Evolutionary conservation across 2,797 vertebrate genomes (phyloP).

Genomic region (Coranthus polyacanthus): DNA sequence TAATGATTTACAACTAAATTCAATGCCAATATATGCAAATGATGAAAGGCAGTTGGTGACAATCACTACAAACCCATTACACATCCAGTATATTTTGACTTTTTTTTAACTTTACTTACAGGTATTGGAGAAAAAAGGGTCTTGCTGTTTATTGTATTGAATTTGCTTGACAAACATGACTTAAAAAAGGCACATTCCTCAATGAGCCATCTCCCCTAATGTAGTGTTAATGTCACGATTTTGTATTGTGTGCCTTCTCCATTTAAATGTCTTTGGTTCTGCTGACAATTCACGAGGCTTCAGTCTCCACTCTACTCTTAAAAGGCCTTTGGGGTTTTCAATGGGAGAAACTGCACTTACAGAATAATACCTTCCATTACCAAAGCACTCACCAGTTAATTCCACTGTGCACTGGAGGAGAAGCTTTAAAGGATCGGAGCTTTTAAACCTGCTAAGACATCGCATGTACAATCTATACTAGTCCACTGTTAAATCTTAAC

Average conservation of each 20-base stretch:
- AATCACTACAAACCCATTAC: background rate
- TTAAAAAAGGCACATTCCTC: conserved; percentile 38
- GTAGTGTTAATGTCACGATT: conserved; percentile 46
- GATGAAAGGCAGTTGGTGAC: background rate
- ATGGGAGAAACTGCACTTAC: conserved; percentile 75
- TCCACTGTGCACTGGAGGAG: conserved; percentile 43
- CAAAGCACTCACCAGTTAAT: conserved; percentile 77
- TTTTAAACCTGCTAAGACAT: conserved; percentile 46
- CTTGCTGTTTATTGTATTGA: conserved; percentile 30
- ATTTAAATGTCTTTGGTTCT: conserved; percentile 70
- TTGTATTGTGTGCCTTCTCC: conserved; percentile 53
- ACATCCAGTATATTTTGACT: conserved; percentile 10
- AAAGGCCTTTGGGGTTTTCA: conserved; percentile 63
- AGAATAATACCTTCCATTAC: conserved; percentile 82
- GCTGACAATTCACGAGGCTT: conserved; percentile 62
- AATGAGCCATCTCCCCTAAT: conserved; percentile 44
- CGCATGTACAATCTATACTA: conserved; percentile 19
- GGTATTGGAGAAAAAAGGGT: no score
- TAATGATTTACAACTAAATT: no score
- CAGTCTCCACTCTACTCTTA: conserved; percentile 60
- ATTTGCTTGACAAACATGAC: conserved; percentile 52
- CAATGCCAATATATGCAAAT: background rate
- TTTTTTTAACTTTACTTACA: background rate
- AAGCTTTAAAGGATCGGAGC: conserved; percentile 55
- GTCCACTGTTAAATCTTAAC: conserved; percentile 7